phyloP scores from a whole-genome alignment of 2,797 vertebrate species.

The Enteromius anoplus region DNA sequence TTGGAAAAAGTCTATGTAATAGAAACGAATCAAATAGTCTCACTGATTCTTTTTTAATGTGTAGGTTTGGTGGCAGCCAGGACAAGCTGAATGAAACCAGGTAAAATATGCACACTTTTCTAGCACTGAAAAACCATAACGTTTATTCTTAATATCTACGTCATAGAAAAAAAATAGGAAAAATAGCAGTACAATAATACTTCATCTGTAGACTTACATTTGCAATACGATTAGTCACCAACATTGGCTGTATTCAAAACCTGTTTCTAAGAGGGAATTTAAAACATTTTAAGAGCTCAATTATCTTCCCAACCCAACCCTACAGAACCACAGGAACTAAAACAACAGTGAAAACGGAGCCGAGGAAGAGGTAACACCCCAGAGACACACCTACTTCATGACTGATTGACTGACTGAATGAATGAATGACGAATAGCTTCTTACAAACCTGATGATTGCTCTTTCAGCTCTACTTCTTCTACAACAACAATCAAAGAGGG shows the following conservation, averaged over 20 bases:
- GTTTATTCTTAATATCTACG: background rate
- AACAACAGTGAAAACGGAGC: slow-evolving; percentile 48
- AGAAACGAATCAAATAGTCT: background rate
- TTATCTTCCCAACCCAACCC: slow-evolving; percentile 41
- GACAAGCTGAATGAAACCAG: slow-evolving; percentile 58
- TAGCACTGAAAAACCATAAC: background rate
- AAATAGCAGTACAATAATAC: background rate
- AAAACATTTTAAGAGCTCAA: slow-evolving; percentile 39
- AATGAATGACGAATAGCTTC: background rate
- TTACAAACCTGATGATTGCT: slow-evolving; percentile 22
- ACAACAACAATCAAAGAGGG: slow-evolving; percentile 64
- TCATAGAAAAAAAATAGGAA: too few species aligned
- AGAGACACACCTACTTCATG: slow-evolving; percentile 12
- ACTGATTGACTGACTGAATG: background rate
- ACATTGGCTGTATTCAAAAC: slow-evolving; percentile 4
- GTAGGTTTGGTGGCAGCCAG: slow-evolving; percentile 39
- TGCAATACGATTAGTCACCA: background rate
- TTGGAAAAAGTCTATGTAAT: background rate
- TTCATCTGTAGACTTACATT: background rate
- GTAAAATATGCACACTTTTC: slow-evolving; percentile 56
- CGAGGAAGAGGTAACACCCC: slow-evolving; percentile 66
- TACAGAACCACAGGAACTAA: slow-evolving; percentile 53
- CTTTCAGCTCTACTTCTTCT: slow-evolving; percentile 65
- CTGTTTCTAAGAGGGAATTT: slow-evolving; percentile 6
- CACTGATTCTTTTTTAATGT: background rate